phyloP scores from a whole-genome alignment of 1,140 invertebrate species.

The Bemisia tabaci region DNA sequence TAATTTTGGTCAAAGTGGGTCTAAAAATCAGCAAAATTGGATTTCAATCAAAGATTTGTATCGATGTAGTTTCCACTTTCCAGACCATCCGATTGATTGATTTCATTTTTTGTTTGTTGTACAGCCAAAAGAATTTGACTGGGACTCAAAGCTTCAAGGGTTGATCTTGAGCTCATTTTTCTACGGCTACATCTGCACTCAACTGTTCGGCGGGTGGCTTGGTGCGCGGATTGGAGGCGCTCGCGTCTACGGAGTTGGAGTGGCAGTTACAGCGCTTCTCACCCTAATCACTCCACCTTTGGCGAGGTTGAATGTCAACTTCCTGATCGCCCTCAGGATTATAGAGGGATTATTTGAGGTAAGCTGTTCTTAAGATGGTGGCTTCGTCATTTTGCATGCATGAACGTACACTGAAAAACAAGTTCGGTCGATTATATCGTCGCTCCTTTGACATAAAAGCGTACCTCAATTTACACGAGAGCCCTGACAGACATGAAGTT shows the following conservation, averaged over 20 bases:
- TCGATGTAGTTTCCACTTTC: too few species aligned
- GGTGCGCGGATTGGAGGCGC: slow-evolving; percentile 53
- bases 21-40: too few species aligned
- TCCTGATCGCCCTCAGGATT: slow-evolving; percentile 60
- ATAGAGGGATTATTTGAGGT: slow-evolving; percentile 83
- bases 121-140: slow-evolving; percentile 31
- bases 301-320: slow-evolving; percentile 50
- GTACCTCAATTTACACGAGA: too few species aligned
- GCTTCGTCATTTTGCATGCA: neutral
- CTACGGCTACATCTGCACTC: slow-evolving; percentile 62
- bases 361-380: slow-evolving; percentile 19
- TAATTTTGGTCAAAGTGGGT: too few species aligned
- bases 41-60: too few species aligned
- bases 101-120: neutral
- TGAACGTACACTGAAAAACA: neutral
- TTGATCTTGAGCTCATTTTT: slow-evolving; percentile 78
- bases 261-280: slow-evolving; percentile 62
- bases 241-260: slow-evolving; percentile 59
- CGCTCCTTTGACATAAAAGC: too few species aligned
- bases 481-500: too few species aligned
- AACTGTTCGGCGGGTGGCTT: slow-evolving; percentile 57
- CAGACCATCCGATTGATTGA: too few species aligned
- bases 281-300: slow-evolving; percentile 69
- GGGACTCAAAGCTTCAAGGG: slow-evolving; percentile 64
- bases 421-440: neutral